Evolutionary conservation across 1,140 invertebrate species (phyloP).

Genomic region (Zaprionus vittiger): DNA sequence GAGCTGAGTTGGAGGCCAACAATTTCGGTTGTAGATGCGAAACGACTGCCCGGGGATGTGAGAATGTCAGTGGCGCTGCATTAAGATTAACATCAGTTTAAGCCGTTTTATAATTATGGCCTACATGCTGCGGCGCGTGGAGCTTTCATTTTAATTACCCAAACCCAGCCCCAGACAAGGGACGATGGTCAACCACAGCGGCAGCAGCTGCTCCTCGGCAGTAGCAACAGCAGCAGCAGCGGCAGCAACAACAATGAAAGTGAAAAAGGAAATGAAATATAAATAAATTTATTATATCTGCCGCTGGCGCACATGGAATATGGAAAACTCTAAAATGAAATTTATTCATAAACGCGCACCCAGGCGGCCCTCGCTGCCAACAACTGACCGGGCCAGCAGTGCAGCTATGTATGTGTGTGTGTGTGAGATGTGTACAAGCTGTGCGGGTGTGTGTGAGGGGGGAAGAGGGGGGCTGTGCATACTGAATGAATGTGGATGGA

Average conservation of each 20-base stretch:
- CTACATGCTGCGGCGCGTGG: conserved; percentile 59
- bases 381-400: conserved; percentile 27
- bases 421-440: conserved; percentile 4
- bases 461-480: neutral
- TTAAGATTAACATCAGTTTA: conserved; percentile 78
- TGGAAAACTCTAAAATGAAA: conserved; percentile 80
- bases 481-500: neutral
- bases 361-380: conserved; percentile 19
- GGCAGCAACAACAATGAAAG: conserved; percentile 19
- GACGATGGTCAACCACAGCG: conserved; percentile 4
- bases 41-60: conserved; percentile 64
- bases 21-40: conserved; percentile 5
- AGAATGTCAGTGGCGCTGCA: conserved; percentile 47
- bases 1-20: neutral
- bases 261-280: conserved; percentile 74
- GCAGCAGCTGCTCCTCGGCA: neutral
- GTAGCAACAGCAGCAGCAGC: conserved; percentile 44
- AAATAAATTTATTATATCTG: conserved; percentile 82
- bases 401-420: neutral
- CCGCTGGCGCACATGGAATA: conserved; percentile 55
- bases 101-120: conserved; percentile 81
- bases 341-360: conserved; percentile 77
- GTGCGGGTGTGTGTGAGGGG: neutral
- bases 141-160: conserved; percentile 77
- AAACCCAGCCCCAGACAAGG: conserved; percentile 21